Percentiles rank a stretch among this genome's conserved stretches.
phyloP scores from a whole-genome alignment of 2,113 vertebrate species.

The human (Homo sapiens) region GRCh38 chrX:34674001-34674500 shows the following conservation, averaged over 20 bases:
- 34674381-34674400: constrained; percentile 34
- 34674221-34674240: not conserved
- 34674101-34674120: not conserved
- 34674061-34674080: not conserved
- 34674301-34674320: not conserved
- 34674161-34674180: constrained; percentile 13
- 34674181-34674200: not conserved
- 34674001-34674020: not conserved
- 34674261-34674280: not conserved
- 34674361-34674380: not conserved
- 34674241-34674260: not conserved
- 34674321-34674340: not conserved
- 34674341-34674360: not conserved
- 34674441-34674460: constrained; percentile 43
- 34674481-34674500: constrained; percentile 33
- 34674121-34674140: not conserved
- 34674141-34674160: not conserved
- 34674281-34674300: not conserved
- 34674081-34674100: not conserved
- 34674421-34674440: not conserved
- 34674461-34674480: not conserved
- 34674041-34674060: constrained; percentile 4
- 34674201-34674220: not conserved
- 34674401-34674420: not conserved
- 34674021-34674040: not conserved